Evolutionary conservation across 2,797 vertebrate genomes (phyloP).

Genomic region (Sus cebifrons): DNA sequence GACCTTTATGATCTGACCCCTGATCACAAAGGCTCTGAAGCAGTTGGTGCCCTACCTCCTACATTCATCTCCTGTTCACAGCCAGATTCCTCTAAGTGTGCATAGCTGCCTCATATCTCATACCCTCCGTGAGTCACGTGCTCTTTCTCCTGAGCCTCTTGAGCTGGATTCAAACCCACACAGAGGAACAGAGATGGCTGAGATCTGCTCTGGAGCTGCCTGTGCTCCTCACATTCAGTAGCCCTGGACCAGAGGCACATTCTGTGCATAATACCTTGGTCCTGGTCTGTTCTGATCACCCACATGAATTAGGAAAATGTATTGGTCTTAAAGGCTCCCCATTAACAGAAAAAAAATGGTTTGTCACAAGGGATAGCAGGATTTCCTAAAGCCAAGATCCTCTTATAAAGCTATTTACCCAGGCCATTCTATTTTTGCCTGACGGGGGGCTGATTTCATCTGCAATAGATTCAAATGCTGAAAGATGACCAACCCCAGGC

Average conservation of each 20-base stretch:
- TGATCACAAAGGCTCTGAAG: neutral
- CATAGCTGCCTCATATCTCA: neutral
- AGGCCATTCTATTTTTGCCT: neutral
- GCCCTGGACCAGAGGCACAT: neutral
- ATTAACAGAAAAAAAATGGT: neutral
- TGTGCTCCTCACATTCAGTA: neutral
- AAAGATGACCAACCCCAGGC: neutral
- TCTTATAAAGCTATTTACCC: neutral
- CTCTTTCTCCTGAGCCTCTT: neutral
- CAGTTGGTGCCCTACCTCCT: neutral
- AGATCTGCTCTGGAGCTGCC: neutral
- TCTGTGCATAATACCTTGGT: neutral
- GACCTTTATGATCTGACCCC: neutral
- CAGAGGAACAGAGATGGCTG: neutral
- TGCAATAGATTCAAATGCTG: neutral
- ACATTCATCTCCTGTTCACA: neutral
- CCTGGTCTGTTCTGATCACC: neutral
- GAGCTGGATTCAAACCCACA: neutral
- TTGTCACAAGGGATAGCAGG: neutral
- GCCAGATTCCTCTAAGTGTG: neutral
- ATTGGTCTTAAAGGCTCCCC: neutral
- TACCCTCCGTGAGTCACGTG: neutral
- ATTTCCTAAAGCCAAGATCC: slow-evolving; percentile 13
- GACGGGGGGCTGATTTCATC: neutral
- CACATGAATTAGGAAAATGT: neutral